Conservation (phyloP, 2,888 invertebrate genomes). For the Spodoptera exigua region DNA sequence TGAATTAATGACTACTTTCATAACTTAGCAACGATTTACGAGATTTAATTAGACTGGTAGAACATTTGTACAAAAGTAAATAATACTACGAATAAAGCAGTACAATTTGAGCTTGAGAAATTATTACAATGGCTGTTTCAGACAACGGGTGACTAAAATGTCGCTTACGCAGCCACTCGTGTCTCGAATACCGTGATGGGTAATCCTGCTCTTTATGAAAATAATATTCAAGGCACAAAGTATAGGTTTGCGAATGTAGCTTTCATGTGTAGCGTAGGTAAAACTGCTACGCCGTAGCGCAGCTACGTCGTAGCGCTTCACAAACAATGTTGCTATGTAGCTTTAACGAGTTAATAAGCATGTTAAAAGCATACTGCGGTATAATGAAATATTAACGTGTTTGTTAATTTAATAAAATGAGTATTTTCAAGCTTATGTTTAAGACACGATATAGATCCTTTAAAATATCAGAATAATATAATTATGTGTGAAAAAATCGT, state of each 20-base stretch:
- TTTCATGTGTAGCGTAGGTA: conserved; percentile 19
- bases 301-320: conserved; percentile 41
- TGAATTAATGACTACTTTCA: conserved; percentile 39
- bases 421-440: too few relatives aligned
- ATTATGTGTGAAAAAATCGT: too few relatives aligned
- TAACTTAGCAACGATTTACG: conserved; percentile 32
- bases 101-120: conserved; percentile 44
- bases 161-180: conserved; percentile 24
- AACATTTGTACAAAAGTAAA: conserved; percentile 20
- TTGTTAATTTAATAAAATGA: too few relatives aligned
- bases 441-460: too few relatives aligned
- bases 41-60: conserved; percentile 36
- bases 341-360: conserved; percentile 17
- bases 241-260: conserved; percentile 17
- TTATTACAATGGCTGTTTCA: conserved; percentile 62
- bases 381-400: too few relatives aligned
- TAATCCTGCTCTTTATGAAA: conserved; percentile 23
- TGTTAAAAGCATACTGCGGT: background rate
- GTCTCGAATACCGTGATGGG: conserved; percentile 12
- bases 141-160: conserved; percentile 38
- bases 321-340: conserved; percentile 18
- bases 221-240: conserved; percentile 29
- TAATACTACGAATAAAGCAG: conserved; percentile 49
- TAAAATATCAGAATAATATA: too few relatives aligned
- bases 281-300: conserved; percentile 39